A percentile compares a stretch with the other conserved stretches of the same genome.
Evolutionary conservation across 2,113 vertebrate genomes (phyloP).

Genomic region (Manacus vitellinus): DNA sequence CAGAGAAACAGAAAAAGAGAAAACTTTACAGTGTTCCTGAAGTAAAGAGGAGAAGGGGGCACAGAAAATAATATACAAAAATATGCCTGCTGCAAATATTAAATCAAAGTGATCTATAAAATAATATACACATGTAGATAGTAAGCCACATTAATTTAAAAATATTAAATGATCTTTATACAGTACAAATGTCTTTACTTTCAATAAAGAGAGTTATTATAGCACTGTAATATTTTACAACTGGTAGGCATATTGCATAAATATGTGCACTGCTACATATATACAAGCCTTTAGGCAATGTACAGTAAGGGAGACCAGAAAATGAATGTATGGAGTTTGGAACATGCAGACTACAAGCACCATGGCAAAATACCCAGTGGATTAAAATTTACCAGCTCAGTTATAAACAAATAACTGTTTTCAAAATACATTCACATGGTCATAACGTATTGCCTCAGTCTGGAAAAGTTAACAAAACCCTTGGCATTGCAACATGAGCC

Average conservation of each 20-base stretch:
- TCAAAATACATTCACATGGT: neutral
- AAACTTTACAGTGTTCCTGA: neutral
- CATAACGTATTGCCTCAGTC: neutral
- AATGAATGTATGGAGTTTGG: neutral
- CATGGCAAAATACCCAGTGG: neutral
- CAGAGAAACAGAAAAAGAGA: neutral
- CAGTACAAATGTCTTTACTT: constrained; percentile 22
- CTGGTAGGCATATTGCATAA: neutral
- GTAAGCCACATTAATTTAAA: neutral
- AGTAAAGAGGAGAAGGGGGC: neutral
- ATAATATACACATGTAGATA: neutral
- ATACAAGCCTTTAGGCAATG: neutral
- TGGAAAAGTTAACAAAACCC: neutral
- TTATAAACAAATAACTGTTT: neutral
- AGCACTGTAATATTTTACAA: neutral
- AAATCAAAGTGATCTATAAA: constrained; percentile 9
- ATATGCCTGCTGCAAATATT: neutral
- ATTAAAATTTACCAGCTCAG: neutral
- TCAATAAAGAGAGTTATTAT: constrained; percentile 3
- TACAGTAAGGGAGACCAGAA: neutral
- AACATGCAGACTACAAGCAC: neutral
- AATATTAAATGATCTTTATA: neutral
- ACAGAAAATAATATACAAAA: constrained; percentile 4
- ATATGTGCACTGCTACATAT: neutral
- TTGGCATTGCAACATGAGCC: neutral